phyloP scores from a whole-genome alignment of 1,140 invertebrate genomes.

The Lysiphlebus fabarum region DNA sequence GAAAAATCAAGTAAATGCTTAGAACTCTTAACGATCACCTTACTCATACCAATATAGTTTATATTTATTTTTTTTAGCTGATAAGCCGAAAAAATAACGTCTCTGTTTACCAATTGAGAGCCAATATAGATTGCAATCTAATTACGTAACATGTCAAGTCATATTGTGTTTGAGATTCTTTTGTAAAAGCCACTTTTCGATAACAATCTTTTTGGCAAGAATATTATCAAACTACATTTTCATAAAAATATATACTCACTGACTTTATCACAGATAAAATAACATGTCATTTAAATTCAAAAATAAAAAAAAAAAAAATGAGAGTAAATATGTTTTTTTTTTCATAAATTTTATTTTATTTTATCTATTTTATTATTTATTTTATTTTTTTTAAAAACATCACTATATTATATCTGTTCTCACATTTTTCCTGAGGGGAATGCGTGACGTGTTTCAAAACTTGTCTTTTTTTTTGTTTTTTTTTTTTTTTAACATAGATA shows the following conservation, averaged over 20 bases:
- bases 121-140: conserved; percentile 24
- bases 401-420: conserved; percentile 11
- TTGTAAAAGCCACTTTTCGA: background rate
- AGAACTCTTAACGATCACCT: no score
- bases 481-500: conserved; percentile 2
- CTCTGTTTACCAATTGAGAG: conserved; percentile 24
- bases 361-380: no score
- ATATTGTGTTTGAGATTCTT: background rate
- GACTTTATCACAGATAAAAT: background rate
- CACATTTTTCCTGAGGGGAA: conserved; percentile 1
- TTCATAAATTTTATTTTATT: no score
- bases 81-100: conserved; percentile 11
- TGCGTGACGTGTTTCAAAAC: conserved; percentile 17
- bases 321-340: no score
- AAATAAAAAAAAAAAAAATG: no score
- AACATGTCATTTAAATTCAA: background rate
- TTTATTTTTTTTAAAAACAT: conserved; percentile 15
- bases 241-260: background rate
- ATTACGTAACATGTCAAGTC: conserved; percentile 14
- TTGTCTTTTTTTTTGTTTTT: background rate
- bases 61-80: no score
- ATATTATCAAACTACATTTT: background rate
- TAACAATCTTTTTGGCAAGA: conserved; percentile 3
- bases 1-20: no score
- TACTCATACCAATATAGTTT: no score